Evolutionary conservation across 2,797 vertebrate species (phyloP).

Genomic region (Gymnopithys bicolor): DNA sequence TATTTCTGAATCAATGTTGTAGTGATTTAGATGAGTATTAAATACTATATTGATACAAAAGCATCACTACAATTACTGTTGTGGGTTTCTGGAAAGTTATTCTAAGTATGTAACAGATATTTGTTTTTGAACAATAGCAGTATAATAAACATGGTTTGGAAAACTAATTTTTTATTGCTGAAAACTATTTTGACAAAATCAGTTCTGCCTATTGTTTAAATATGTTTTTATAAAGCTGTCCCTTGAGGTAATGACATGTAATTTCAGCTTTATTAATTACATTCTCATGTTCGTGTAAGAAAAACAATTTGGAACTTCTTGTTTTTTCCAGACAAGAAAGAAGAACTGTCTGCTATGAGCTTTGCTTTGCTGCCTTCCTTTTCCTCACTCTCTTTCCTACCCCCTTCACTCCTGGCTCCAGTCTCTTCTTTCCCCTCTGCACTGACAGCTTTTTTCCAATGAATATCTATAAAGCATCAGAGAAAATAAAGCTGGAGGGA

Average conservation of each 20-base stretch:
- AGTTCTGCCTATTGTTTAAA: not conserved
- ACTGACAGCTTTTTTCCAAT: constrained; percentile 14
- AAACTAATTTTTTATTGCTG: not conserved
- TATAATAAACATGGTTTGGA: not conserved
- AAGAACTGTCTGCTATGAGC: not conserved
- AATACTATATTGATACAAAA: not conserved
- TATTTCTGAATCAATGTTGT: not conserved
- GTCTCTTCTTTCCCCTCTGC: not conserved
- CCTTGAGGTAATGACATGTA: not conserved
- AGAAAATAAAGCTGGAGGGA: not conserved
- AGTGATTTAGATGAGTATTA: not conserved
- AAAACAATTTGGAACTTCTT: not conserved
- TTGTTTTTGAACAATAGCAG: not conserved
- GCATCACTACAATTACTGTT: not conserved
- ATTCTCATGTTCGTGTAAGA: rapidly evolving
- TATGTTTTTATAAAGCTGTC: not conserved
- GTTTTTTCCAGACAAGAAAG: not conserved
- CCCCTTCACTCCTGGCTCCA: not conserved
- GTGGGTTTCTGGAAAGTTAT: not conserved
- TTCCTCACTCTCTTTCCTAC: not conserved
- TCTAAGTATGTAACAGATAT: not conserved
- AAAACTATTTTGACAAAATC: not conserved
- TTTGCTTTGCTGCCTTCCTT: not conserved
- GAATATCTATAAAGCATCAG: not conserved
- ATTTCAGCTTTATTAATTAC: not conserved